phyloP scores from a whole-genome alignment of 2,888 invertebrate genomes.

The Leptogaster cylindrica region DNA sequence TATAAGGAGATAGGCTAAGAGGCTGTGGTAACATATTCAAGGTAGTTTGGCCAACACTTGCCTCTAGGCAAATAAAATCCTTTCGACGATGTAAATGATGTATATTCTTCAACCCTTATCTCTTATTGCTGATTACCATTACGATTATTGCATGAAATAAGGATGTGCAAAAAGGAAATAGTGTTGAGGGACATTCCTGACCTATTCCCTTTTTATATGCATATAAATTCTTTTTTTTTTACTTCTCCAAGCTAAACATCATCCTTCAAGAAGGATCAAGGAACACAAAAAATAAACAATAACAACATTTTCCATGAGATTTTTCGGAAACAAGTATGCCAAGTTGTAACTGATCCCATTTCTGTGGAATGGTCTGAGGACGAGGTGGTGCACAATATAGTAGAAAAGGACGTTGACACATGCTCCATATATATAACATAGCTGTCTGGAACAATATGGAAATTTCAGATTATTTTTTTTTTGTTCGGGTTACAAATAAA shows the following conservation, averaged over 20 bases:
- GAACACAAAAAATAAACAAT: too few species aligned
- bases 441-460: slow-evolving; percentile 19
- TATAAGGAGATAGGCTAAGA: not conserved
- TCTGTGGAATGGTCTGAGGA: not conserved
- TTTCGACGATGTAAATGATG: slow-evolving; percentile 1
- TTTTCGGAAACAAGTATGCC: not conserved
- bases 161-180: not conserved
- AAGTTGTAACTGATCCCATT: not conserved
- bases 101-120: slow-evolving; percentile 36
- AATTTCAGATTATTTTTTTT: not conserved
- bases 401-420: slow-evolving; percentile 18
- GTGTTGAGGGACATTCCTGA: slow-evolving; percentile 33
- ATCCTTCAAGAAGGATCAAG: too few species aligned
- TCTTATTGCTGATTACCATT: slow-evolving; percentile 35
- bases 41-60: too few species aligned
- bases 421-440: not conserved
- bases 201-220: slow-evolving; percentile 20
- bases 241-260: too few species aligned
- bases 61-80: too few species aligned
- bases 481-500: slow-evolving; percentile 12
- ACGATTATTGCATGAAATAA: slow-evolving; percentile 37
- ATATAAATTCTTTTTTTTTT: too few species aligned
- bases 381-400: not conserved
- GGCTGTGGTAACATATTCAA: not conserved
- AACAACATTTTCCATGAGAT: slow-evolving; percentile 5